Conservation (phyloP, 2,888 invertebrate genomes). For the Fragum sueziense region DNA sequence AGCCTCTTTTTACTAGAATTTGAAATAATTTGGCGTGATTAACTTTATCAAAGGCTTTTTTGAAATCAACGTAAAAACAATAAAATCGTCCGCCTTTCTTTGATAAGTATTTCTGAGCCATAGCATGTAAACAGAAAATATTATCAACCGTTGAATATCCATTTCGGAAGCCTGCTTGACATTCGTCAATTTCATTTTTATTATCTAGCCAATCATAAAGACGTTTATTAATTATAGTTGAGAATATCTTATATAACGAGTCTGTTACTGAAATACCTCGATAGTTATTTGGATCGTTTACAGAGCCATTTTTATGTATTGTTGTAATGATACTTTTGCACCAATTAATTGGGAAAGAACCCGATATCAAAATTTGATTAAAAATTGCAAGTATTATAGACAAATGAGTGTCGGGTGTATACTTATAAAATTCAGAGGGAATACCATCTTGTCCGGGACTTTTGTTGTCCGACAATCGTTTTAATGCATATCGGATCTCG, state of each 20-base stretch:
- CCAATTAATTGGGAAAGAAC: background rate
- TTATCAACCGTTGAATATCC: conserved; percentile 18
- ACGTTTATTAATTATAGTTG: background rate
- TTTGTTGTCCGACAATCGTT: background rate
- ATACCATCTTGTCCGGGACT: conserved; percentile 10
- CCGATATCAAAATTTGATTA: background rate
- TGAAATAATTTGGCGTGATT: background rate
- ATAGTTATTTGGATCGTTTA: conserved; percentile 4
- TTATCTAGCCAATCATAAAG: background rate
- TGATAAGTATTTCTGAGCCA: background rate
- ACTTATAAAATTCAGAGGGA: conserved; percentile 17
- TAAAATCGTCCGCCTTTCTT: background rate
- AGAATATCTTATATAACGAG: background rate
- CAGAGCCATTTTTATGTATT: background rate
- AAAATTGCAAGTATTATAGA: background rate
- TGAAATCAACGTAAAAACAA: background rate
- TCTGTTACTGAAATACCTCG: background rate
- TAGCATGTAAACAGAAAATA: conserved; percentile 4
- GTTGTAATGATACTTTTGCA: background rate
- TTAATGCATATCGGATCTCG: conserved; percentile 3
- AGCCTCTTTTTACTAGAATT: background rate
- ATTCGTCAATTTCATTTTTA: background rate
- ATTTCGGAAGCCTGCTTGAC: background rate
- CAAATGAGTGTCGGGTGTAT: background rate
- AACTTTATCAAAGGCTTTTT: background rate